phyloP scores from a whole-genome alignment of 2,888 invertebrate species.

The Perdita meconis region DNA sequence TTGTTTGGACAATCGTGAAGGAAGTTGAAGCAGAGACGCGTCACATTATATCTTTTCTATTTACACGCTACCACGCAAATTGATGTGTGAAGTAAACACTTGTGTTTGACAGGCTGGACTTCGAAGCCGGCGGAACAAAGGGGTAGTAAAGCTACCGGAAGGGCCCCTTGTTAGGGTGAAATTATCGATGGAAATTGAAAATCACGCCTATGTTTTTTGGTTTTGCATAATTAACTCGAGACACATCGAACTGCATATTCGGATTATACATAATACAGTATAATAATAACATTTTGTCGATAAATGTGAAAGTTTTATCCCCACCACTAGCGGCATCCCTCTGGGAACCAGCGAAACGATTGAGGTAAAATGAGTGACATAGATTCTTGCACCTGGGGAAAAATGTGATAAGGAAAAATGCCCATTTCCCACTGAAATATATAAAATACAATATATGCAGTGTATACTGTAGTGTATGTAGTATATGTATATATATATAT shows the following conservation, averaged over 20 bases:
- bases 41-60: slow-evolving; percentile 45
- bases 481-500: too few relatives aligned
- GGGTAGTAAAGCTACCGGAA: slow-evolving; percentile 15
- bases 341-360: too few relatives aligned
- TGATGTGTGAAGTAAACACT: slow-evolving; percentile 81
- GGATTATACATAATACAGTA: background rate
- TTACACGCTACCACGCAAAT: slow-evolving; percentile 67
- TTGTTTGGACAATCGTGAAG: slow-evolving; percentile 46
- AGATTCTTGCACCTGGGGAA: too few relatives aligned
- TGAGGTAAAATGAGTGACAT: too few relatives aligned
- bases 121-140: slow-evolving; percentile 33
- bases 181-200: slow-evolving; percentile 40
- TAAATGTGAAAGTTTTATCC: too few relatives aligned
- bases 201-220: background rate
- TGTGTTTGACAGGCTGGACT: slow-evolving; percentile 72
- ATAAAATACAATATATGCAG: too few relatives aligned
- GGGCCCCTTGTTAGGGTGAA: slow-evolving; percentile 2
- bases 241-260: background rate
- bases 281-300: background rate
- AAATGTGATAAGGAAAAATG: too few relatives aligned
- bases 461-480: too few relatives aligned
- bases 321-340: too few relatives aligned
- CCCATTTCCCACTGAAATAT: too few relatives aligned
- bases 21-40: slow-evolving; percentile 24
- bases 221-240: background rate